Evolutionary conservation across 2,797 vertebrate species (phyloP).

Genomic region (Morus bassanus): DNA sequence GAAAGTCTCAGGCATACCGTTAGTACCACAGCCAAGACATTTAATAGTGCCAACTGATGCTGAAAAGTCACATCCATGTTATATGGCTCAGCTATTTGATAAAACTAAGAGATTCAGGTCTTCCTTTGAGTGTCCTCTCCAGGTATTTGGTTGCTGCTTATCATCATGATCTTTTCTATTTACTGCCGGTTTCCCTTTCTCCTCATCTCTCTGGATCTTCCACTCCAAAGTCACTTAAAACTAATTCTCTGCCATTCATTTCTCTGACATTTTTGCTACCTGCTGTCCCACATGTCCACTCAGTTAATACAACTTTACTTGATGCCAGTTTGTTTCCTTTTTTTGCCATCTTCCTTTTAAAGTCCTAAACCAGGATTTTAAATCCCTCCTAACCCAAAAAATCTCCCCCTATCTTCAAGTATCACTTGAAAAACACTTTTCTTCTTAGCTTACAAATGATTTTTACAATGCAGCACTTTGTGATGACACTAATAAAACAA

Average conservation of each 20-base stretch:
- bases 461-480: slow-evolving; percentile 16
- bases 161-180: background rate
- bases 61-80: background rate
- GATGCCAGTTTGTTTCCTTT: background rate
- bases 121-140: background rate
- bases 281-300: background rate
- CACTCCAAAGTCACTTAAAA: background rate
- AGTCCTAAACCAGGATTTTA: background rate
- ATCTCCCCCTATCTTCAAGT: background rate
- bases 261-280: background rate
- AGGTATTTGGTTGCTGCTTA: background rate
- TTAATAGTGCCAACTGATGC: background rate
- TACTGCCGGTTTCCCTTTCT: background rate
- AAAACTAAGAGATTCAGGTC: background rate
- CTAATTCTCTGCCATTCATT: background rate
- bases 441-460: slow-evolving; percentile 16
- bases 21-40: background rate
- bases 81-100: background rate
- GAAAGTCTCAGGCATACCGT: background rate
- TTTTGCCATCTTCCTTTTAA: background rate
- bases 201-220: background rate
- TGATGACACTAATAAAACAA: slow-evolving; percentile 39
- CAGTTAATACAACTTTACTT: background rate
- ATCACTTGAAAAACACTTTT: background rate
- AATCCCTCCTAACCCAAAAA: background rate